Conservation (phyloP, 2,113 vertebrate genomes). For the Diadophis punctatus region DNA sequence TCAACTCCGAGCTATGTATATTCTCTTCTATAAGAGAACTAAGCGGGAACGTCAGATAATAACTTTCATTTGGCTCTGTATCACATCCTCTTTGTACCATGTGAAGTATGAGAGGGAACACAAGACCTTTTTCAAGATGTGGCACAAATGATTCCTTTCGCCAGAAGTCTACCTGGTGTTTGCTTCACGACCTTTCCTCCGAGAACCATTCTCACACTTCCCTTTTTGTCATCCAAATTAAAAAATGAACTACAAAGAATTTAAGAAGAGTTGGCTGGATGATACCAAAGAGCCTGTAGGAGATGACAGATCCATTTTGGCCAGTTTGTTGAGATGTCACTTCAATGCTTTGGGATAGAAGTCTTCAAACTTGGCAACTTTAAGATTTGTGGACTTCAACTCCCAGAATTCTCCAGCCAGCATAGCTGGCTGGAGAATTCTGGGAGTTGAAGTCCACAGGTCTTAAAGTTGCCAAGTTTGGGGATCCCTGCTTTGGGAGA, state of each 20-base stretch:
- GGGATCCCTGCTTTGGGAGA: no score
- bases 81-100: not conserved
- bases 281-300: not conserved
- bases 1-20: not conserved
- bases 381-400: no score
- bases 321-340: not conserved
- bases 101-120: not conserved
- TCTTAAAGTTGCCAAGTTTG: no score
- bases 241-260: not conserved
- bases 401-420: no score
- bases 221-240: not conserved
- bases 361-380: no score
- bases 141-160: not conserved
- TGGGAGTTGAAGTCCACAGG: no score
- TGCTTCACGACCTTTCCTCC: not conserved
- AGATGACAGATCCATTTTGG: not conserved
- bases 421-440: no score
- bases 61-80: not conserved
- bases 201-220: not conserved
- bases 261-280: not conserved
- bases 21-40: not conserved
- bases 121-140: not conserved
- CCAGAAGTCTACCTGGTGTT: not conserved
- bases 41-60: not conserved
- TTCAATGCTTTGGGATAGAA: not conserved